Conservation (phyloP, 2,113 vertebrate genomes). For the Chauna torquata region DNA sequence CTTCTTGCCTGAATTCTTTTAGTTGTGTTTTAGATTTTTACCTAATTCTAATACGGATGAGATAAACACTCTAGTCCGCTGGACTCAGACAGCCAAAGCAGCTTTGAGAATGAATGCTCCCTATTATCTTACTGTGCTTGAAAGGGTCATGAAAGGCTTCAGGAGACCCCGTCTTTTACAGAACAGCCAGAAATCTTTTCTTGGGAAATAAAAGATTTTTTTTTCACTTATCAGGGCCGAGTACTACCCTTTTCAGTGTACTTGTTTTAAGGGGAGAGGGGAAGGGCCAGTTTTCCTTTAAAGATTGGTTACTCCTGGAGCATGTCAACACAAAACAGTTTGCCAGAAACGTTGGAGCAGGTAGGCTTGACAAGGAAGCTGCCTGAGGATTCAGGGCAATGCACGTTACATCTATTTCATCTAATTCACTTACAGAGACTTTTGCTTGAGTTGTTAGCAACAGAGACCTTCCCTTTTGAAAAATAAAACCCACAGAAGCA, state of each 20-base stretch:
- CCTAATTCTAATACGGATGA: background rate
- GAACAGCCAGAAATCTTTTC: conserved; percentile 53
- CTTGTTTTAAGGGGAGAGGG: background rate
- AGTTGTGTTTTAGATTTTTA: conserved; percentile 21
- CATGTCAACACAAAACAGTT: conserved; percentile 15
- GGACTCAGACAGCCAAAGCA: conserved; percentile 17
- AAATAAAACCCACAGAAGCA: background rate
- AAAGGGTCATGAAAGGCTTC: conserved; percentile 29
- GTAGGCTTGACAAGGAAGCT: background rate
- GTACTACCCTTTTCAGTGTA: conserved; percentile 40
- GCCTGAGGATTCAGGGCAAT: background rate
- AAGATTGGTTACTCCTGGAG: conserved; percentile 10
- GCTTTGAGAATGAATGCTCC: conserved; percentile 37
- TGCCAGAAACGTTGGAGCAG: conserved; percentile 11
- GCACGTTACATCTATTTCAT: background rate
- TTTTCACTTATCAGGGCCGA: conserved; percentile 52
- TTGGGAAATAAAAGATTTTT: conserved; percentile 49
- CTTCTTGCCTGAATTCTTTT: conserved; percentile 8
- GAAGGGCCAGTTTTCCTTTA: conserved; percentile 9
- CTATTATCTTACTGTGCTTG: conserved; percentile 17
- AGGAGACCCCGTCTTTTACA: conserved; percentile 6
- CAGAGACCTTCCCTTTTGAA: background rate
- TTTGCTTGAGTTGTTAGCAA: background rate
- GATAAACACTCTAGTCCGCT: conserved; percentile 28
- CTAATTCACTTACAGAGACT: background rate